A percentile compares a stretch with the other conserved stretches of the same genome.
phyloP scores from a whole-genome alignment of 2,888 invertebrate genomes.

The Chaitophorus viminalis region DNA sequence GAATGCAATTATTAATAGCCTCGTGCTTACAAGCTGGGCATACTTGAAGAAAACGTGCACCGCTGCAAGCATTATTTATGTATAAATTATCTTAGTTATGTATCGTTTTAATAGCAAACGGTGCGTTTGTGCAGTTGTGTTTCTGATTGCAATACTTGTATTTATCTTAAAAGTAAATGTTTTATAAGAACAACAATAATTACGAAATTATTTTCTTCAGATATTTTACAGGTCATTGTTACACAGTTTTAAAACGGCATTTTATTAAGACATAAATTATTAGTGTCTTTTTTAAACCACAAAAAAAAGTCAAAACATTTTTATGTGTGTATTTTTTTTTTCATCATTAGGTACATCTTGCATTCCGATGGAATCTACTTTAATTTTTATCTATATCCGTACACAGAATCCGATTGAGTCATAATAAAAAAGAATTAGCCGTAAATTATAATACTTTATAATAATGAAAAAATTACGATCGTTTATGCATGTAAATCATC shows the following conservation, averaged over 20 bases:
- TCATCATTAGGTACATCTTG: not conserved
- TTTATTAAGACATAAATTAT: not conserved
- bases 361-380: not conserved
- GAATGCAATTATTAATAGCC: conserved; percentile 46
- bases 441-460: not conserved
- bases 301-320: not conserved
- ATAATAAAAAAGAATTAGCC: not conserved
- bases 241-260: not conserved
- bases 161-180: not conserved
- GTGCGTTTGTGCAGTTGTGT: not conserved
- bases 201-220: not conserved
- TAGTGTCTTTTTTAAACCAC: not conserved
- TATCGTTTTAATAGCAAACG: not conserved
- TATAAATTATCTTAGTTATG: conserved; percentile 24
- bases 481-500: not conserved
- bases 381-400: not conserved
- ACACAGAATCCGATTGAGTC: not conserved
- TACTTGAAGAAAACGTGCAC: conserved; percentile 33
- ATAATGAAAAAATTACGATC: not conserved
- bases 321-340: not conserved
- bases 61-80: conserved; percentile 41
- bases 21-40: not conserved
- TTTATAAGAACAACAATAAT: not conserved
- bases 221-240: not conserved
- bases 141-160: not conserved